phyloP scores from a whole-genome alignment of 2,888 invertebrate genomes.

The Cerastis leucographa region DNA sequence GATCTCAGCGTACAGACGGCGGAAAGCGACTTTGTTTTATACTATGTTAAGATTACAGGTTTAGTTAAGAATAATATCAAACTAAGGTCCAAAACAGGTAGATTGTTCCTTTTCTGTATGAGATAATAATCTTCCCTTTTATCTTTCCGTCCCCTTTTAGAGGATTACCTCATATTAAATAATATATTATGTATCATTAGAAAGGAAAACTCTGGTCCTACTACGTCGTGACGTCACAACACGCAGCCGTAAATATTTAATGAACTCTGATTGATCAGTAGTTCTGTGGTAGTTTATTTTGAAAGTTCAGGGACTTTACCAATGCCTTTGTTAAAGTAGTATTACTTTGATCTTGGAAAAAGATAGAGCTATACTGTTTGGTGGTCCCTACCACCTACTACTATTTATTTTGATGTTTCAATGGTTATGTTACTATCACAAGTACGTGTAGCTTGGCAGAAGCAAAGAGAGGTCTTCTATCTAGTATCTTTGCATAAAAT shows the following conservation, averaged over 20 bases:
- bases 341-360: not conserved
- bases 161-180: conserved; percentile 53
- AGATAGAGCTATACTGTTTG: not conserved
- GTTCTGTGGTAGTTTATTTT: conserved; percentile 26
- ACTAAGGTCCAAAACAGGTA: no score
- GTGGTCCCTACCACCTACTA: not conserved
- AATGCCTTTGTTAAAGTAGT: not conserved
- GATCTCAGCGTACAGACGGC: no score
- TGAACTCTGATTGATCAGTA: conserved; percentile 47
- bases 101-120: no score
- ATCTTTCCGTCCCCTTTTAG: conserved; percentile 31
- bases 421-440: no score
- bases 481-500: no score
- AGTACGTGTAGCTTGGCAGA: no score
- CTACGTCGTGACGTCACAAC: conserved; percentile 38
- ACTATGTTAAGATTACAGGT: no score
- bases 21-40: no score
- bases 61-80: no score
- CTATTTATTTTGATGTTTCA: no score
- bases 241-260: conserved; percentile 36
- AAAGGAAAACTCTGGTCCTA: conserved; percentile 31
- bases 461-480: no score
- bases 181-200: conserved; percentile 41
- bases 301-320: not conserved
- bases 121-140: conserved; percentile 8